phyloP scores from a whole-genome alignment of 1,140 invertebrate genomes.

The Pygmarrhopalites habei region DNA sequence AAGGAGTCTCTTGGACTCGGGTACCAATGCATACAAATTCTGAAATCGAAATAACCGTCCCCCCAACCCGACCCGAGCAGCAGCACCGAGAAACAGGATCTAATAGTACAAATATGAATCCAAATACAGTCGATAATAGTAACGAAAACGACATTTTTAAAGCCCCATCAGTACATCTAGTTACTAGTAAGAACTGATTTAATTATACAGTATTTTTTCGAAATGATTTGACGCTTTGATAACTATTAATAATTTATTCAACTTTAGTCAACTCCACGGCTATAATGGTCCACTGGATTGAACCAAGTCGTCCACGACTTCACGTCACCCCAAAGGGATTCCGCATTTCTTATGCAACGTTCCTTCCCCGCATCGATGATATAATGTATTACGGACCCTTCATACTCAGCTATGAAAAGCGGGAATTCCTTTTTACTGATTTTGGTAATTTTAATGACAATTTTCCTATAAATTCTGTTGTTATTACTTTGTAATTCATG shows the following conservation, averaged over 20 bases:
- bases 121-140: conserved; percentile 5
- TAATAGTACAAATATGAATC: conserved; percentile 28
- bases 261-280: conserved; percentile 31
- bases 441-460: conserved; percentile 17
- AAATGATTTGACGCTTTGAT: no score
- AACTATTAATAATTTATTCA: no score
- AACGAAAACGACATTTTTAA: no score
- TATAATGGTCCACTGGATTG: conserved; percentile 28
- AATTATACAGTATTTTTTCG: no score
- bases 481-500: no score
- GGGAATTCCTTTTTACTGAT: conserved; percentile 25
- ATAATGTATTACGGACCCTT: conserved; percentile 28
- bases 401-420: conserved; percentile 16
- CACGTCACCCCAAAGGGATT: conserved; percentile 26
- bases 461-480: no score
- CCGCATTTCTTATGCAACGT: conserved; percentile 22
- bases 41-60: neutral
- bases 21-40: neutral
- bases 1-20: conserved; percentile 11
- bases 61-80: neutral
- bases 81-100: conserved; percentile 4
- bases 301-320: conserved; percentile 3
- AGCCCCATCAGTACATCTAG: conserved; percentile 24
- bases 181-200: no score
- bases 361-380: conserved; percentile 17